phyloP scores from a whole-genome alignment of 2,888 invertebrate species.

The Sialis lutaria region DNA sequence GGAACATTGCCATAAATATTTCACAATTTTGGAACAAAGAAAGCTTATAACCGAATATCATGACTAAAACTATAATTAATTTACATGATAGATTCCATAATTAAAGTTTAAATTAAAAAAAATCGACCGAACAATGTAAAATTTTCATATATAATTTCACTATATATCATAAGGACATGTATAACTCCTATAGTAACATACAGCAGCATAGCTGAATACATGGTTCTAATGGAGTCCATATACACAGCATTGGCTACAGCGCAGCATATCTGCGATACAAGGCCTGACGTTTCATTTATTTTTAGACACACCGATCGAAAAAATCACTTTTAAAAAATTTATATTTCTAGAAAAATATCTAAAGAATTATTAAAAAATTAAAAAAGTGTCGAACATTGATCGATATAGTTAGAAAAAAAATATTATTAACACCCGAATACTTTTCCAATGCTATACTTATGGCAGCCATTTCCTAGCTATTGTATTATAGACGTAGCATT shows the following conservation, averaged over 20 bases:
- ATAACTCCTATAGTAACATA: slow-evolving; percentile 11
- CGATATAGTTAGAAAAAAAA: neutral
- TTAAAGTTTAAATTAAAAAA: slow-evolving; percentile 1
- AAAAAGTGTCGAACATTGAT: slow-evolving; percentile 1
- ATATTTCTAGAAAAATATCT: slow-evolving; percentile 14
- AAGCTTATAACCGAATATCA: slow-evolving; percentile 11
- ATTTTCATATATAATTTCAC: slow-evolving; percentile 6
- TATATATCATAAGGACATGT: slow-evolving; percentile 10
- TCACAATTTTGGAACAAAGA: slow-evolving; percentile 12
- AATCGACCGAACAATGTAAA: slow-evolving; percentile 2
- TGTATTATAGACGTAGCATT: slow-evolving; percentile 23
- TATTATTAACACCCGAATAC: neutral
- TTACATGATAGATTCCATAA: slow-evolving; percentile 3
- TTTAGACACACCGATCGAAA: neutral
- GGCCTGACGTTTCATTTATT: slow-evolving; percentile 9
- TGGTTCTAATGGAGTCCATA: slow-evolving; percentile 29
- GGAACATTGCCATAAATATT: slow-evolving; percentile 4
- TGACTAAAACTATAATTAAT: slow-evolving; percentile 14
- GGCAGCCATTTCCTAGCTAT: slow-evolving; percentile 33
- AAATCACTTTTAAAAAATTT: slow-evolving; percentile 18
- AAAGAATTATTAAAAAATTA: slow-evolving; percentile 15
- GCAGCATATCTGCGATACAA: slow-evolving; percentile 22
- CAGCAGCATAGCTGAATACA: slow-evolving; percentile 18
- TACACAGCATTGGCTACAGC: slow-evolving; percentile 18
- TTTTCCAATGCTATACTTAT: slow-evolving; percentile 30